Evolutionary conservation across 2,113 vertebrate genomes (phyloP), one percentile per base, ranked within the genome.

Genomic region (Peromyscus maniculatus): DNA sequence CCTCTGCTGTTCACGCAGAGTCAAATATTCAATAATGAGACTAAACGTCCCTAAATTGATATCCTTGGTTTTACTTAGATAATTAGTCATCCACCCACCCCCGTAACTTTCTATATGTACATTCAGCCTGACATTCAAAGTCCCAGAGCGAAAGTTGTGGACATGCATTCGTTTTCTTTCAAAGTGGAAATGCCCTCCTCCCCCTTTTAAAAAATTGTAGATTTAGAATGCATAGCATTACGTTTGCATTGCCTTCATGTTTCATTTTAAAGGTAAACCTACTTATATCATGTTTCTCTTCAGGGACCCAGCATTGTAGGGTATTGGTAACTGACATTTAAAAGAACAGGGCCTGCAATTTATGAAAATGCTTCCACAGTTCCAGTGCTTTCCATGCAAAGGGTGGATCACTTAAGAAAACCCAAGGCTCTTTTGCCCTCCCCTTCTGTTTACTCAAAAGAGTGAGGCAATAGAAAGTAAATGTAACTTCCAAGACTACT

Each of bases 361-460:
- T 97, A 52, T 80, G 90, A 75, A 49, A 86, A 75, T 92, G 94
- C 72, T 71, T 62, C 71, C 88, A 36, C 31, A 57, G 43, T 79
- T 93, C 55, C 62, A 11, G 21, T 52, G 43, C 83, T 92, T 96
- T 96, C 43, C 24, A 28, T 59, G 33, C 36, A 92, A 93, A 90
- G 88, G 77, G 75, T 88, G 59, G 91, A 66, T 97, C 89, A 69
- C 92, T 96, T 97, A 93, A 96, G 87, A 89, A 97, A 97, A 86
- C 66, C 95, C 64, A 92, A 88, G 71, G 17, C 87, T 97, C 59
- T 26, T 92, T 97, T 94, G 90, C 75, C 59, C 22, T 91, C 92
- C 43, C 77, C 93, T 95, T 97, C 77, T 97, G 74, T 94, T 97
- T 97, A 95, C 82, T 91, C 36, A 43, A 89, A 78, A 69, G 64